Conservation (phyloP, 1,140 invertebrate genomes). For the Latrodectus geometricus region DNA sequence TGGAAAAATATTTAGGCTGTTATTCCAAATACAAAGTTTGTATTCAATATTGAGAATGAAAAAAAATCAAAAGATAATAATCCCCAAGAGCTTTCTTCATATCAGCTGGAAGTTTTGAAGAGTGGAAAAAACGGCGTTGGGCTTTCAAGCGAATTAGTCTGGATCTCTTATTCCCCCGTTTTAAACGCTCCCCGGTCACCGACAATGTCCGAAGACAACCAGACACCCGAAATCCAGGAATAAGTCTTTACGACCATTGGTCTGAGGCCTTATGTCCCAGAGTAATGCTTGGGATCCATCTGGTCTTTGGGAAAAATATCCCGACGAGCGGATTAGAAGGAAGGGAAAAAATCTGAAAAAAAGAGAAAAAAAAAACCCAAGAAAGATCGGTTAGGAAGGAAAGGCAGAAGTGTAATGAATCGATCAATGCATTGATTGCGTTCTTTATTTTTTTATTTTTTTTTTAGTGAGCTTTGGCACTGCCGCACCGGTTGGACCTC, state of each 20-base stretch:
- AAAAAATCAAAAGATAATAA: no score
- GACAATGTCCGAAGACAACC: slow-evolving; percentile 36
- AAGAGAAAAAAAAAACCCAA: background rate
- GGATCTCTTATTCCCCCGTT: slow-evolving; percentile 35
- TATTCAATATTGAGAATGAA: no score
- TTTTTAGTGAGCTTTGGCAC: slow-evolving; percentile 26
- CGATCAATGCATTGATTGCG: slow-evolving; percentile 58
- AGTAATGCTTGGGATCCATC: slow-evolving; percentile 14
- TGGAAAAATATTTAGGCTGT: no score
- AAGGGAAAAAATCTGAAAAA: background rate
- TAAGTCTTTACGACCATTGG: slow-evolving; percentile 55
- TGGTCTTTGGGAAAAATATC: slow-evolving; percentile 23
- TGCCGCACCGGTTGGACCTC: slow-evolving; percentile 16
- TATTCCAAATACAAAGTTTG: no score
- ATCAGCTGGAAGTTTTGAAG: background rate
- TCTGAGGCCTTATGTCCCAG: background rate
- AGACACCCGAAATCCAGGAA: slow-evolving; percentile 51
- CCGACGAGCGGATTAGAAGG: slow-evolving; percentile 27
- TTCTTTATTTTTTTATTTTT: no score
- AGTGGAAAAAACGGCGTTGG: slow-evolving; percentile 18
- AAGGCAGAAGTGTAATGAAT: slow-evolving; percentile 49
- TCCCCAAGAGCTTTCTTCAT: no score
- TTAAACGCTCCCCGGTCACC: slow-evolving; percentile 53
- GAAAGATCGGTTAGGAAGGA: background rate
- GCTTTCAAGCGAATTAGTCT: slow-evolving; percentile 53